Base-by-base conservation (phyloP, 64 coral and sea anemone species). In the Pocillopora verrucosa region DNA sequence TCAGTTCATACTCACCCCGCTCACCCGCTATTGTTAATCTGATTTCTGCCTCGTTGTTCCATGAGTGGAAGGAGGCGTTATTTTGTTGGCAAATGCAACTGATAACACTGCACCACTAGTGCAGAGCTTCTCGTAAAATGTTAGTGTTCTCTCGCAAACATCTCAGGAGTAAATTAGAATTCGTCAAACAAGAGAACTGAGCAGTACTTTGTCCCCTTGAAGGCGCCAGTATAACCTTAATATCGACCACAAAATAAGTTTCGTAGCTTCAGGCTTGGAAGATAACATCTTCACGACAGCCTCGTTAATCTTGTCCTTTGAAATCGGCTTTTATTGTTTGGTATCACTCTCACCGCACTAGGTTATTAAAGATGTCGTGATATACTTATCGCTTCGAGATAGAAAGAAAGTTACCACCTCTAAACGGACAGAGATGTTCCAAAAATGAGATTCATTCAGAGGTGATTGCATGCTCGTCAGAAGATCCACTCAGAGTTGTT, bases 291-390 rank as follows among this genome's bases (percentile, higher is more conserved):
- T 5, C 11, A 1, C 51, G 38, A 30, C 56, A 67, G 22, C 12
- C 68, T 69, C 67, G 34, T 85, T 68, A 9, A 56, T 72, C 38
- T 67, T 20, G 5, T 83, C 80, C 72, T 85, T 85, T 9, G 82
- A 85, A 85, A 72, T 67, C 82, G 82, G 82, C 82, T 56, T 72
- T 85, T 24, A 65, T 72, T 85, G 65, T 85, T 70, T 72, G 9
- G 59, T 36, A 35, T 51, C 41, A 51, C 41, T 51, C 3, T 51
- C 41, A 51, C 16, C 79, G 58, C 61, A 61, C 77, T 22, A 59
- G 26, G n/a, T 63, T 62, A 81, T 81, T 81, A 35, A 81, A 81
- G 57, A 51, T 20, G 16, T 24, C 16, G 51, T 70, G 38, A 84
- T 65, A 79, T 59, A 38, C 20, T 69, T 69, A 11, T 12, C 78